Percentiles rank a stretch among this genome's conserved stretches.
These are phyloP conservation scores for Sarcophaga peregrina DNA, from an alignment of 1,140 invertebrate species.

Conservation along the genomic window DNA sequence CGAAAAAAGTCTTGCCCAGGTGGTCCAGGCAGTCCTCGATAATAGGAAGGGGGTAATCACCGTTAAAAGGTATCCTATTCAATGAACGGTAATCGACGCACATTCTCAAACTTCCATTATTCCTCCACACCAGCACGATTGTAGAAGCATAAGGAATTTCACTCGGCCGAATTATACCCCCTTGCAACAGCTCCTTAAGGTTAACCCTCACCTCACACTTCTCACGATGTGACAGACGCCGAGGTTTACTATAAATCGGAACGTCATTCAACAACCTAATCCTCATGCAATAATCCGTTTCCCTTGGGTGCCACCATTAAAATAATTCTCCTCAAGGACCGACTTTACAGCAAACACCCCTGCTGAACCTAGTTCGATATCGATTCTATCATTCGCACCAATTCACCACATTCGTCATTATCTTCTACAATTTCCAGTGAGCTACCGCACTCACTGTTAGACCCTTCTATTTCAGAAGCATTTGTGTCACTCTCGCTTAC, in stretches of 20 bases:
- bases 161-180: slow-evolving; percentile 58
- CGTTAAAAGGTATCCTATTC: slow-evolving; percentile 62
- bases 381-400: neutral
- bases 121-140: slow-evolving; percentile 65
- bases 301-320: neutral
- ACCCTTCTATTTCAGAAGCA: neutral
- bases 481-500: neutral
- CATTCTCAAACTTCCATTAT: slow-evolving; percentile 57
- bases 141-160: slow-evolving; percentile 66
- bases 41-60: slow-evolving; percentile 44
- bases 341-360: neutral
- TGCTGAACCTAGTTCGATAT: neutral
- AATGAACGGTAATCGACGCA: slow-evolving; percentile 67
- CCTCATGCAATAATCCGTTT: neutral
- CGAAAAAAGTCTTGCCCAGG: neutral
- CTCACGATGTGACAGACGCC: neutral
- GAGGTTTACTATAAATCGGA: neutral
- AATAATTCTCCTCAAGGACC: neutral
- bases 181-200: neutral
- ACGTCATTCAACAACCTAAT: slow-evolving; percentile 11
- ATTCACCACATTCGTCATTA: neutral
- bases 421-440: neutral
- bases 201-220: neutral
- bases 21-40: slow-evolving; percentile 14
- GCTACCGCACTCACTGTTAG: neutral